Evolutionary conservation across 2,888 invertebrate species (phyloP).

Genomic region (Geotrupes spiniger): DNA sequence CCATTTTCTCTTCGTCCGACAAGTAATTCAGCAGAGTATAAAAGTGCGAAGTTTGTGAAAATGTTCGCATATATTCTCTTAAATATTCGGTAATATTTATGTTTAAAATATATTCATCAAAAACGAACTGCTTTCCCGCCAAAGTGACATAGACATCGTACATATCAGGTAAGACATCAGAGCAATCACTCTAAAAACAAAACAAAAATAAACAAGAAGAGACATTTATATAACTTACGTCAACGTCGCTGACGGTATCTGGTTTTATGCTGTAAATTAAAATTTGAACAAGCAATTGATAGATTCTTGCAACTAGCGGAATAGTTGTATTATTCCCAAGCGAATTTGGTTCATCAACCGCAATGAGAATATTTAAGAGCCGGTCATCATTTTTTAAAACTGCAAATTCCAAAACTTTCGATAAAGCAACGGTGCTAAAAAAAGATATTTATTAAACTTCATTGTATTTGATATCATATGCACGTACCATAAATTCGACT

Average conservation of each 20-base stretch:
- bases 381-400: slow-evolving; percentile 22
- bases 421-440: slow-evolving; percentile 25
- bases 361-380: slow-evolving; percentile 14
- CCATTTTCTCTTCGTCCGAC: slow-evolving; percentile 9
- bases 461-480: not conserved
- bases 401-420: slow-evolving; percentile 23
- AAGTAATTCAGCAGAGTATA: slow-evolving; percentile 13
- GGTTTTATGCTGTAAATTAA: not conserved
- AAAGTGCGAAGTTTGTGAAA: slow-evolving; percentile 11
- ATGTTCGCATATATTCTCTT: slow-evolving; percentile 9
- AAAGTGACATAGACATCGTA: slow-evolving; percentile 1
- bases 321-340: slow-evolving; percentile 4
- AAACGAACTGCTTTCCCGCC: not conserved
- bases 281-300: slow-evolving; percentile 13
- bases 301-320: slow-evolving; percentile 17
- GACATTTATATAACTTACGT: slow-evolving; percentile 5
- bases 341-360: not conserved
- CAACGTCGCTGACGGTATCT: slow-evolving; percentile 1
- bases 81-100: slow-evolving; percentile 11
- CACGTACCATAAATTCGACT: slow-evolving; percentile 1
- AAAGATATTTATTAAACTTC: slow-evolving; percentile 4
- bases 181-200: not conserved
- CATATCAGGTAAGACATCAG: not conserved
- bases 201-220: not conserved
- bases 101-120: slow-evolving; percentile 14